Percentiles rank a stretch among this genome's conserved stretches.
These are phyloP conservation scores for Acronicta alni DNA, from an alignment of 2,888 invertebrate species.

Conservation along the genomic window DNA sequence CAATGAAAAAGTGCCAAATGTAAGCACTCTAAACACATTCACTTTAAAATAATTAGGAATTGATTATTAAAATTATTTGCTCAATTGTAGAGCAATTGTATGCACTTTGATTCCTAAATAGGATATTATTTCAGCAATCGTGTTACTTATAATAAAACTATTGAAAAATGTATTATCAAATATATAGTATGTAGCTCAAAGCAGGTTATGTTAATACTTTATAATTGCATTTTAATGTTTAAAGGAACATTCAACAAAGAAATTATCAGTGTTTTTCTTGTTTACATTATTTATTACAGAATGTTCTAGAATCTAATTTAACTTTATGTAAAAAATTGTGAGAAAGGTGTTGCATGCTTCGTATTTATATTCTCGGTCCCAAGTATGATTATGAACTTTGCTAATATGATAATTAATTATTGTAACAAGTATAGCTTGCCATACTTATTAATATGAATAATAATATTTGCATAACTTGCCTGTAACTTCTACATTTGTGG, in stretches of 20 bases:
- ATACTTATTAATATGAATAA: conserved; percentile 23
- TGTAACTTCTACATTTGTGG: conserved; percentile 15
- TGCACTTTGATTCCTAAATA: conserved; percentile 56
- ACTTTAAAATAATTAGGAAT: conserved; percentile 62
- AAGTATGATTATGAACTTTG: conserved; percentile 11
- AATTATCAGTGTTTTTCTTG: conserved; percentile 35
- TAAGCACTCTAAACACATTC: conserved; percentile 72
- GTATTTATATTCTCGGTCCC: conserved; percentile 19
- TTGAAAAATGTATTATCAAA: conserved; percentile 39
- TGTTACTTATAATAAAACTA: conserved; percentile 45
- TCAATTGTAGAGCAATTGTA: conserved; percentile 59
- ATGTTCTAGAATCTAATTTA: conserved; percentile 28
- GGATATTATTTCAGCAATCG: conserved; percentile 47
- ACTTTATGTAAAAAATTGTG: conserved; percentile 20
- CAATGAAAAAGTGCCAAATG: conserved; percentile 80
- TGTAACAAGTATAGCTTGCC: conserved; percentile 41
- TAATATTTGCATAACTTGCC: conserved; percentile 44
- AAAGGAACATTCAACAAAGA: conserved; percentile 19
- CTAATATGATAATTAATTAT: conserved; percentile 18
- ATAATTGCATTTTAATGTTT: conserved; percentile 41
- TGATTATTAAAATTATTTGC: conserved; percentile 60
- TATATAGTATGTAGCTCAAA: conserved; percentile 52
- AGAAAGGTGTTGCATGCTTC: conserved; percentile 42
- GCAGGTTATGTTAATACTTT: conserved; percentile 44
- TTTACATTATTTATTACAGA: conserved; percentile 19